Evolutionary conservation across 1,140 invertebrate species (phyloP).

Genomic region (Heterodera schachtii): DNA sequence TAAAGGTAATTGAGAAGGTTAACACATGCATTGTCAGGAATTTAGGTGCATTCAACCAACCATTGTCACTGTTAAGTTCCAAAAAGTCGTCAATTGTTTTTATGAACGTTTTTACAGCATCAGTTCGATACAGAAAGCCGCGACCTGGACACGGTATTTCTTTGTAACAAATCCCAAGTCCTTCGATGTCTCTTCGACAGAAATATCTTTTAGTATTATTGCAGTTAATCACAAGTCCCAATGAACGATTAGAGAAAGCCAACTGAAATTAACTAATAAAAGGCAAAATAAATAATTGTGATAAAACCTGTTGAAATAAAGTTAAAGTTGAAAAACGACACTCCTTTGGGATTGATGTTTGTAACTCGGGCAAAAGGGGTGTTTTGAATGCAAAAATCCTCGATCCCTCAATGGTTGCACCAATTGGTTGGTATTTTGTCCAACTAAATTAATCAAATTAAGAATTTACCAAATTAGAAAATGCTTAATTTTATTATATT

Average conservation of each 20-base stretch:
- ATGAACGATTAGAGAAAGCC: constrained; percentile 68
- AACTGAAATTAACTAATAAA: constrained; percentile 51
- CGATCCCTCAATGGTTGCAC: constrained; percentile 73
- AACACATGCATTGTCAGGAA: constrained; percentile 28
- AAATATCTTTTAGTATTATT: constrained; percentile 76
- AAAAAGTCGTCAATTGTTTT: constrained; percentile 68
- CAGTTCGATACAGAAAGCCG: constrained; percentile 65
- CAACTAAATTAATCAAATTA: constrained; percentile 70
- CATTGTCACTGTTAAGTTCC: constrained; percentile 54
- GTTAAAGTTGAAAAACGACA: constrained; percentile 53
- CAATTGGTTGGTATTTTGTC: constrained; percentile 74
- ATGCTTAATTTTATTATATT: neutral
- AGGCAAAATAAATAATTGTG: constrained; percentile 2
- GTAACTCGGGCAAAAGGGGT: constrained; percentile 74
- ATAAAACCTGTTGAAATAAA: constrained; percentile 47
- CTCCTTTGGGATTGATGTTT: constrained; percentile 68
- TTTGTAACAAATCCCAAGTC: constrained; percentile 67
- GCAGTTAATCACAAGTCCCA: constrained; percentile 75
- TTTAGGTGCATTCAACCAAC: no score
- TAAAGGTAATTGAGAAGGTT: constrained; percentile 68
- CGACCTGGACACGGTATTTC: constrained; percentile 70
- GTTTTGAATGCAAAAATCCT: constrained; percentile 79
- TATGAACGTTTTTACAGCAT: constrained; percentile 70
- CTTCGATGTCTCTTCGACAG: constrained; percentile 56
- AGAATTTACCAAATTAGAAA: neutral